These are phyloP conservation scores for Nasonia vitripennis DNA, from an alignment of 1,140 invertebrate species.

Conservation along the genomic window DNA sequence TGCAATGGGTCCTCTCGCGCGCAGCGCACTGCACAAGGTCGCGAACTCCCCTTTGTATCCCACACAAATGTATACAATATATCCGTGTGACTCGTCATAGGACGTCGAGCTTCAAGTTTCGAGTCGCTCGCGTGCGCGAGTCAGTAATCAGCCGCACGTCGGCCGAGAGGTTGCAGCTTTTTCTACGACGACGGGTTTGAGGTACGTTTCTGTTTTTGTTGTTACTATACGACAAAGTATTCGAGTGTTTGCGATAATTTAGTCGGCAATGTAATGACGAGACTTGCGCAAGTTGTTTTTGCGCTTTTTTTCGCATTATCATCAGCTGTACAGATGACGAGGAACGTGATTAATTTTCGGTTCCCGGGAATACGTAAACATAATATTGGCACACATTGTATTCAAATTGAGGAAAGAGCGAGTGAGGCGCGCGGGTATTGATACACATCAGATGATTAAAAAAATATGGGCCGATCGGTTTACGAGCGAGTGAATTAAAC, in stretches of 20 bases:
- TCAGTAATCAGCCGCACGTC: constrained; percentile 33
- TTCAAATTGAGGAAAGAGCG: too few relatives aligned
- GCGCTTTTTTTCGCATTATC: too few relatives aligned
- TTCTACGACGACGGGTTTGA: background rate
- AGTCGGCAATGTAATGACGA: background rate
- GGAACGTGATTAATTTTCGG: too few relatives aligned
- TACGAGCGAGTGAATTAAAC: background rate
- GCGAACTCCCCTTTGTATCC: too few relatives aligned
- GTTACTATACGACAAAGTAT: too few relatives aligned
- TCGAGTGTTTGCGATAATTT: too few relatives aligned
- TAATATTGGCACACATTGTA: too few relatives aligned
- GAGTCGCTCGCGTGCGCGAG: constrained; percentile 1
- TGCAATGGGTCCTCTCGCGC: background rate
- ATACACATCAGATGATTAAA: background rate
- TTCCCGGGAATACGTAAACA: background rate
- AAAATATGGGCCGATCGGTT: background rate
- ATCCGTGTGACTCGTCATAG: background rate
- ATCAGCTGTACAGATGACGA: too few relatives aligned
- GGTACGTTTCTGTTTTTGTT: background rate
- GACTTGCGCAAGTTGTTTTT: background rate
- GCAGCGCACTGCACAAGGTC: too few relatives aligned
- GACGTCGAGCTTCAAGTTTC: background rate
- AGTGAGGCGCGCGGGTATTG: too few relatives aligned
- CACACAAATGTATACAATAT: background rate
- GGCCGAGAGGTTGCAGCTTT: background rate